Base-by-base conservation (phyloP, 2,113 vertebrate species). In the Excalfactoria chinensis region DNA sequence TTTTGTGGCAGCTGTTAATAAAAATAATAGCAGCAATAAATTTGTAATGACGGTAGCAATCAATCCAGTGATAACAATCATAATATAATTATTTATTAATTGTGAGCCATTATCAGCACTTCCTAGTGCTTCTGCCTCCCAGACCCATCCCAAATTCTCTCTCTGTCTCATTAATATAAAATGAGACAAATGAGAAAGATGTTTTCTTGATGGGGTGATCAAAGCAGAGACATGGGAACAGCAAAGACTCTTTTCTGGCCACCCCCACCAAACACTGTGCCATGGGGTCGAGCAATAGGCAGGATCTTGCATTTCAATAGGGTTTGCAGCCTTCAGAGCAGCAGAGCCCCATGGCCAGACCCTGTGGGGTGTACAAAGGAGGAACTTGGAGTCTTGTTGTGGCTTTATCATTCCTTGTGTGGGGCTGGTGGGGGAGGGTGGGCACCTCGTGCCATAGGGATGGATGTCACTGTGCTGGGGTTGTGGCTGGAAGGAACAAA, bases 31-130 rank as follows among this genome's bases (percentile, higher is more conserved):
- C 12, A 64, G 86, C 59, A 90, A 93, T 94, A 90, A 92, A 95
- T 93, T 74, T 73, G 25, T 49, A 92, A 73, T 80, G 64, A 90
- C 86, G 60, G 4, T 71, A 59, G 37, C 20, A 67, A 74, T 86
- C 85, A 86, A 53, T 93, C 72, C n/a, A 13, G 16, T 59, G 72
- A 34, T 87, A 88, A 16, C 48, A 77, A 84, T 46, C 67, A 71
- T 74, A 79, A 74, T 84, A 35, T 73, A 80, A 71, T 94, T 84
- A 93, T 94, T 92, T 95, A 90, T 94, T 88, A 95, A 93, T 72
- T 86, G 78, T 37, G 53, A 93, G 73, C 84, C 91, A 93, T 95
- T 95, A 95, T 41, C 84, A 84, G 9, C 46, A 55, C 84, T 86
- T 80, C 72, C 64, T 66, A 67, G 46, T 59, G 46, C 46, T 92